Evolutionary conservation across 2,113 vertebrate genomes (phyloP).

Genomic region (Peucedramus taeniatus): DNA sequence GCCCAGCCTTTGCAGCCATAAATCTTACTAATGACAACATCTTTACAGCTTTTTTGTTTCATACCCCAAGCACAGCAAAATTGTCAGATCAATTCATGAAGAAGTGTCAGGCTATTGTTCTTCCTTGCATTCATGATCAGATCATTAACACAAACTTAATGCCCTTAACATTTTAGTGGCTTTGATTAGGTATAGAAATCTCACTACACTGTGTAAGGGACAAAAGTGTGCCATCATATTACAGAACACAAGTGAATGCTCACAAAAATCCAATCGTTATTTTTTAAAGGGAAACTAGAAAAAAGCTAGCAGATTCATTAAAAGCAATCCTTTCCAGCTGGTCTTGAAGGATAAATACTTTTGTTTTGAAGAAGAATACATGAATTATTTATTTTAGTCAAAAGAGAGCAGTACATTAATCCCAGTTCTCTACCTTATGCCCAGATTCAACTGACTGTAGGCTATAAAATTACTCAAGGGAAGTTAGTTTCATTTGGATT

Average conservation of each 20-base stretch:
- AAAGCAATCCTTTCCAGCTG: not conserved
- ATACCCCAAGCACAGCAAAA: slow-evolving; percentile 53
- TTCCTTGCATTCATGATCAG: slow-evolving; percentile 50
- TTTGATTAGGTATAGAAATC: slow-evolving; percentile 20
- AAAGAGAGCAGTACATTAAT: slow-evolving; percentile 26
- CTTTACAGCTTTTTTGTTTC: slow-evolving; percentile 52
- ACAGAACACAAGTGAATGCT: not conserved
- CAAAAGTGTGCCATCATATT: not conserved
- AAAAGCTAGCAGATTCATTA: not conserved
- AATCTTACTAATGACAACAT: slow-evolving; percentile 55
- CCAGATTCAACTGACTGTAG: slow-evolving; percentile 13
- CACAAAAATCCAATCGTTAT: not conserved
- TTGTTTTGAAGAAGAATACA: slow-evolving; percentile 25
- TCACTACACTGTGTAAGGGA: not conserved
- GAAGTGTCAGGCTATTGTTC: slow-evolving; percentile 66
- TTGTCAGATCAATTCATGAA: slow-evolving; percentile 59
- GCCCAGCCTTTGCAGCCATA: slow-evolving; percentile 25
- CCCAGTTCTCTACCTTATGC: slow-evolving; percentile 41
- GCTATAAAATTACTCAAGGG: slow-evolving; percentile 42
- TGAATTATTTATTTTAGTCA: slow-evolving; percentile 63
- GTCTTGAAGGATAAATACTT: slow-evolving; percentile 33
- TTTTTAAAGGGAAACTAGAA: not conserved
- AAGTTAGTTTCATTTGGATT: slow-evolving; percentile 61
- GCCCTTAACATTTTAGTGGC: slow-evolving; percentile 17
- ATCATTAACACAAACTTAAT: slow-evolving; percentile 67